Evolutionary conservation across 1,140 invertebrate species (phyloP), one percentile per base, ranked within the genome.

Genomic region (Rhopalosiphum padi): DNA sequence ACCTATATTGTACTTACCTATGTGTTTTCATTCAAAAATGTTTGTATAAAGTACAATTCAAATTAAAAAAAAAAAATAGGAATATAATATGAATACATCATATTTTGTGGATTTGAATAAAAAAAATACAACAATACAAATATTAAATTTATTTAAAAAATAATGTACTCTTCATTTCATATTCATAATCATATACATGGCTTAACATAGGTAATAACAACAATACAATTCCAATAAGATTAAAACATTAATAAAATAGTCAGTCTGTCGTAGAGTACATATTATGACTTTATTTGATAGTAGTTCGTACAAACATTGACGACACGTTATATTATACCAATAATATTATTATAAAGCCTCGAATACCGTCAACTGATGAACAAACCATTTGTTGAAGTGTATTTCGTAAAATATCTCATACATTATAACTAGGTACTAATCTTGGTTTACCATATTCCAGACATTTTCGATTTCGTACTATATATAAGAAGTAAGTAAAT

Each of bases 101-200:
- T 43, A 48, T n/a, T 87, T 87, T n/a, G 22, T 35, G 46, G 15
- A 88, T 9, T 88, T 46, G 25, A 43, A 89, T 94, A 82, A 82
- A 46, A 93, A 86, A 94, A 93, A 93, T 41, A 87, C 77, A 25
- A 93, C 37, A 48, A 55, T 46, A 77, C 43, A 83, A 94, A 55
- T 94, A 89, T 60, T 43, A 30, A 82, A 51, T 77, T 77, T 83
- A 82, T 89, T 93, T 89, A 86, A 48, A 93, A 86, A 94, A 91
- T n/a, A 43, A 92, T 86, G 22, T 68, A 85, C 53, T 46, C 48
- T 93, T 51, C 77, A 91, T 35, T 94, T 94, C 21, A 83, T 83
- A 92, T 92, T 82, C 46, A 83, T 77, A 83, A 68, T n/a, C 55
- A 90, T 90, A 25, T 90, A 90, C 46, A 92, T 83, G 77, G 43